phyloP scores from a whole-genome alignment of 1,140 invertebrate genomes.

The Drosophila lowei region DNA sequence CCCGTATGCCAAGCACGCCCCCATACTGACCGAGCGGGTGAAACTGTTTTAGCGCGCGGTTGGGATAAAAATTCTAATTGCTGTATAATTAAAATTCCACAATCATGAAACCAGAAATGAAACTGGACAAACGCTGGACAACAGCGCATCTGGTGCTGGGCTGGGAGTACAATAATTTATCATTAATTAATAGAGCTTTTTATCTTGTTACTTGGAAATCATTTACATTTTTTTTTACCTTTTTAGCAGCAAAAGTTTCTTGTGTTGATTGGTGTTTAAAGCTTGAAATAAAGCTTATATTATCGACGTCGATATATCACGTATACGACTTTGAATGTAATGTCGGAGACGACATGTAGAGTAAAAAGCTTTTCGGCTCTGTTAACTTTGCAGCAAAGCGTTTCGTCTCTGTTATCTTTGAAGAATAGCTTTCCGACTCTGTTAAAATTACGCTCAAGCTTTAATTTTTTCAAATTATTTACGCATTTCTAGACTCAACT shows the following conservation, averaged over 20 bases:
- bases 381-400: background rate
- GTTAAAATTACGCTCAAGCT: conserved; percentile 4
- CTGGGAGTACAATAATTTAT: too few species aligned
- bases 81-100: conserved; percentile 27
- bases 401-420: background rate
- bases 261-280: conserved; percentile 26
- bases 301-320: background rate
- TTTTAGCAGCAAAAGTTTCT: too few species aligned
- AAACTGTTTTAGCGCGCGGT: conserved; percentile 32
- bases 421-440: background rate
- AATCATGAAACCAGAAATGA: conserved; percentile 3
- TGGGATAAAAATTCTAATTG: conserved; percentile 55
- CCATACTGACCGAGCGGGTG: background rate
- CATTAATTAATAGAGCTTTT: conserved; percentile 3
- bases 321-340: too few species aligned
- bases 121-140: background rate
- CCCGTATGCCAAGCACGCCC: conserved; percentile 32
- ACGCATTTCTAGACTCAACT: background rate
- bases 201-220: background rate
- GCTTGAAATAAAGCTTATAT: conserved; percentile 11
- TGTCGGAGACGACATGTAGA: too few species aligned
- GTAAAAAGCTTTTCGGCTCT: too few species aligned
- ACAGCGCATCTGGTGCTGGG: background rate
- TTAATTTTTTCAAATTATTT: background rate
- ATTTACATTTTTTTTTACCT: too few species aligned